Percentiles rank a stretch among this genome's conserved stretches.
These are phyloP conservation scores for Coracias cyanogaster DNA, from an alignment of 2,797 vertebrate species.

Conservation along the genomic window DNA sequence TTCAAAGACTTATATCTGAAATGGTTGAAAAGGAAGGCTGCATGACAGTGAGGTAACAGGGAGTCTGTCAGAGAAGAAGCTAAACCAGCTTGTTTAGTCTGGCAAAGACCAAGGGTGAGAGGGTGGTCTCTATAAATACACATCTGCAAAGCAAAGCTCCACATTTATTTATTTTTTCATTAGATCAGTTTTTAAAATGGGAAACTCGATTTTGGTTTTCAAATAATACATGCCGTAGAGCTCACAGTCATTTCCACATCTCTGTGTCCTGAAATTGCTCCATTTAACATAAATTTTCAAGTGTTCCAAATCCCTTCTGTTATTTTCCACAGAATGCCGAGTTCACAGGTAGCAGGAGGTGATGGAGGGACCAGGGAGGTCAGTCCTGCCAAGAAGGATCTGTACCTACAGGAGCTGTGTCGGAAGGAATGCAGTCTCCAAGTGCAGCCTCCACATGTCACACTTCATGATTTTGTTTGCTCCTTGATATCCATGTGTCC, in stretches of 20 bases:
- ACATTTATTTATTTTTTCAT: neutral
- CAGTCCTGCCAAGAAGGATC: neutral
- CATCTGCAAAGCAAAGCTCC: neutral
- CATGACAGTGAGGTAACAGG: rapidly evolving
- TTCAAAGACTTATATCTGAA: neutral
- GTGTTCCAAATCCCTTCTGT: neutral
- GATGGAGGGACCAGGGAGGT: neutral
- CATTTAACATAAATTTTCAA: neutral
- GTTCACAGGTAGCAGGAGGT: neutral
- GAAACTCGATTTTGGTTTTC: neutral
- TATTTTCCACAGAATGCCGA: neutral
- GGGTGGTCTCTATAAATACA: constrained; percentile 4
- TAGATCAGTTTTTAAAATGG: neutral
- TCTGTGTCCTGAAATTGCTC: neutral
- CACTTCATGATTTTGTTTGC: neutral
- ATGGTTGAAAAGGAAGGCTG: neutral
- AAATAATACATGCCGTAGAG: neutral
- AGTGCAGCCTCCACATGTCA: rapidly evolving
- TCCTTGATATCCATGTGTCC: neutral
- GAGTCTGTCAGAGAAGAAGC: neutral
- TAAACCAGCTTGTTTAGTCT: constrained; percentile 26
- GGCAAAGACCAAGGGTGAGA: neutral
- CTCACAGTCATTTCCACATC: neutral
- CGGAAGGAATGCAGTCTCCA: neutral
- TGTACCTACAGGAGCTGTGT: neutral